phyloP scores from a whole-genome alignment of 1,140 invertebrate genomes.

The Drosophila malerkotliana region DNA sequence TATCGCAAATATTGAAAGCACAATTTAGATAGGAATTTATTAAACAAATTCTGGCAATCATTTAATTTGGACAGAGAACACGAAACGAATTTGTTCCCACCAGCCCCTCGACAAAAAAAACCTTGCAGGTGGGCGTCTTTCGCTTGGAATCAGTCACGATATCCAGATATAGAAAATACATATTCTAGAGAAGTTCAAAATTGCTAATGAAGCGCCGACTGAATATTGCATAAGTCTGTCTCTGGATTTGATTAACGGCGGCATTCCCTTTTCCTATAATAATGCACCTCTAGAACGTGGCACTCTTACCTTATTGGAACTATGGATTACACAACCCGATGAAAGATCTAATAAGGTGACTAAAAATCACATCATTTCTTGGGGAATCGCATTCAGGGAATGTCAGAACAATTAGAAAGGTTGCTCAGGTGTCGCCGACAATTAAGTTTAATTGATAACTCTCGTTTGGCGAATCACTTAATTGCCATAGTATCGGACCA shows the following conservation, averaged over 20 bases:
- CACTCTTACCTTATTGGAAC: neutral
- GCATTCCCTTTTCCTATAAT: slow-evolving; percentile 40
- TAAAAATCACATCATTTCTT: neutral
- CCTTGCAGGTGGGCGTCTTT: slow-evolving; percentile 43
- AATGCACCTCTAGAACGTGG: neutral
- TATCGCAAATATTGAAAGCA: slow-evolving; percentile 43
- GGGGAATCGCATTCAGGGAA: neutral
- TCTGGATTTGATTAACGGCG: too few relatives aligned
- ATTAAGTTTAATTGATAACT: slow-evolving; percentile 39
- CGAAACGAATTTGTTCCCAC: slow-evolving; percentile 39
- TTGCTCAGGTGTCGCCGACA: slow-evolving; percentile 35
- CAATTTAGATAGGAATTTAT: slow-evolving; percentile 42
- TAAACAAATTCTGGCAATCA: slow-evolving; percentile 21
- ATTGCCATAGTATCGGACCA: slow-evolving; percentile 9
- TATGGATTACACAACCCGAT: neutral
- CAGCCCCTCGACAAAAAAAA: neutral
- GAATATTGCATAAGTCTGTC: slow-evolving; percentile 44
- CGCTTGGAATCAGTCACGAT: slow-evolving; percentile 37
- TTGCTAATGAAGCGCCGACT: slow-evolving; percentile 28
- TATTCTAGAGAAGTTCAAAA: slow-evolving; percentile 41
- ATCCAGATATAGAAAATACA: slow-evolving; percentile 21
- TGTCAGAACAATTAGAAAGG: slow-evolving; percentile 39
- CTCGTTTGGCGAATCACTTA: slow-evolving; percentile 15
- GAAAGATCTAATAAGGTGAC: neutral
- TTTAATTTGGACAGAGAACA: slow-evolving; percentile 41